These are phyloP conservation scores for Astreopora myriophthalma DNA, from an alignment of 64 coral and sea anemone species.

Conservation along the genomic window DNA sequence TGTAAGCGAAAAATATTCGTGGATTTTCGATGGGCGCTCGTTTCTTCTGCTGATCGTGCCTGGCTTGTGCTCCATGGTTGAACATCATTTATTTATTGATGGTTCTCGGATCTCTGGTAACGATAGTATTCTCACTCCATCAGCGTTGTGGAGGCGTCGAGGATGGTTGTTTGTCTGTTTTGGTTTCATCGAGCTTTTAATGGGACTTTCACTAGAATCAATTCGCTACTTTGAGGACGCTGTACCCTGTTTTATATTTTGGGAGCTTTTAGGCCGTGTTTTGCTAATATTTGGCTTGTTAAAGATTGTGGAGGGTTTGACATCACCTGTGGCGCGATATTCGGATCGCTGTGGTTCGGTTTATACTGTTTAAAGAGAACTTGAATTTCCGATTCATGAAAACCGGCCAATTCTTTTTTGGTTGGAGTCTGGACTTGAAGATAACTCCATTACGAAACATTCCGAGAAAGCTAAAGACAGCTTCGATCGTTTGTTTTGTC, in stretches of 20 bases:
- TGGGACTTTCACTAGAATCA: constrained; percentile 14
- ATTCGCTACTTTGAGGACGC: constrained; percentile 21
- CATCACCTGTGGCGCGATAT: neutral
- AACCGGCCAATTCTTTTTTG: neutral
- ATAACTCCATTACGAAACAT: too few species aligned
- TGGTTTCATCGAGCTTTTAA: constrained; percentile 8
- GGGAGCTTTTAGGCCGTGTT: constrained; percentile 30
- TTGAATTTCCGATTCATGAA: neutral
- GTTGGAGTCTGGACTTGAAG: too few species aligned
- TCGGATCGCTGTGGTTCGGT: neutral
- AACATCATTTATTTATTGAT: constrained; percentile 39
- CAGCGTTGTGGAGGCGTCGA: neutral
- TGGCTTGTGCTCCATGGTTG: neutral
- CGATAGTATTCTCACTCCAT: neutral
- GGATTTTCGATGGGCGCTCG: constrained; percentile 1
- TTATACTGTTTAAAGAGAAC: constrained; percentile 18
- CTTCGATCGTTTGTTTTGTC: neutral
- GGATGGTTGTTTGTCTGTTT: neutral
- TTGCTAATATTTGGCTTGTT: constrained; percentile 50
- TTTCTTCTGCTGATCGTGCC: constrained; percentile 27
- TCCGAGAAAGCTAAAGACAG: neutral
- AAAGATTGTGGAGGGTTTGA: constrained; percentile 41
- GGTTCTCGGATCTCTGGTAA: neutral
- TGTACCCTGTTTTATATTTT: neutral
- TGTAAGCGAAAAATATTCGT: neutral